Percentiles rank a stretch among this genome's conserved stretches.
Conservation (phyloP, 2,113 vertebrate genomes). For the Copsychus sechellarum region DNA sequence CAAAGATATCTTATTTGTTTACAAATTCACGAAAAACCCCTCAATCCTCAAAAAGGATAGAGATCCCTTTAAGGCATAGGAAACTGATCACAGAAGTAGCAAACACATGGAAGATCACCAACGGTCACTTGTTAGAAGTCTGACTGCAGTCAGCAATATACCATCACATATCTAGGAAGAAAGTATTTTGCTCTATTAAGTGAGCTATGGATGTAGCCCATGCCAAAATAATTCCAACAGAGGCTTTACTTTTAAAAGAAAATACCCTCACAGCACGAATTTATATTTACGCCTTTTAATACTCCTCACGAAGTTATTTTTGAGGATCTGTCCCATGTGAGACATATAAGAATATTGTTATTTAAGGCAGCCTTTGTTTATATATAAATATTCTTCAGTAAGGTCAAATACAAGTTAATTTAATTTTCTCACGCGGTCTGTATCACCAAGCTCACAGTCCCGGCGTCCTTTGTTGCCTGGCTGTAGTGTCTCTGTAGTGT, state of each 20-base stretch:
- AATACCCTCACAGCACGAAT: not conserved
- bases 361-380: not conserved
- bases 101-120: not conserved
- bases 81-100: not conserved
- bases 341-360: not conserved
- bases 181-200: not conserved
- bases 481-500: not conserved
- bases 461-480: not conserved
- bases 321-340: not conserved
- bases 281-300: not conserved
- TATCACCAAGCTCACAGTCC: rapidly evolving
- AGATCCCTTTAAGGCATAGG: not conserved
- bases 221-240: not conserved
- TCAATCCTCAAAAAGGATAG: not conserved
- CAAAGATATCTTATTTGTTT: not conserved
- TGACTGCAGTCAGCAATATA: not conserved
- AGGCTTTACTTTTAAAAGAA: not conserved
- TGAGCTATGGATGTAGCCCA: not conserved
- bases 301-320: not conserved
- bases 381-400: not conserved
- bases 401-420: too few relatives aligned
- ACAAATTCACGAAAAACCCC: not conserved
- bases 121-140: not conserved
- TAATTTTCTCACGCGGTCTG: not conserved
- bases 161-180: rapidly evolving